Evolutionary conservation across 2,797 vertebrate species (phyloP).

Genomic region (Anomalospiza imberbis): DNA sequence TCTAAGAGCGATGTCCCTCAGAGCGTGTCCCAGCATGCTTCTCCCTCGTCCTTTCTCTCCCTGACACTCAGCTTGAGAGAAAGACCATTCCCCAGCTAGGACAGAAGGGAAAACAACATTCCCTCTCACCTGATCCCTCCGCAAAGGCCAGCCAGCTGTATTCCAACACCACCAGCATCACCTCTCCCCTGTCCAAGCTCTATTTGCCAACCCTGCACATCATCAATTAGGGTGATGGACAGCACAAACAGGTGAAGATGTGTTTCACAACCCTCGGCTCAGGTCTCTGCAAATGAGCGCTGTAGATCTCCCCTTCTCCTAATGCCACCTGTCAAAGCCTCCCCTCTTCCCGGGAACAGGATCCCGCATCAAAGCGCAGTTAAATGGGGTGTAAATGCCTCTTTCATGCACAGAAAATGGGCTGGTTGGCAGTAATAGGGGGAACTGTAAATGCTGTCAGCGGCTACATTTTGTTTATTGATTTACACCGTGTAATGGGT

Average conservation of each 20-base stretch:
- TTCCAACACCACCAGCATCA: neutral
- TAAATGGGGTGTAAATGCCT: conserved; percentile 49
- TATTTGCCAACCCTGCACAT: neutral
- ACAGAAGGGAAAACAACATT: neutral
- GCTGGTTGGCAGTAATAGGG: neutral
- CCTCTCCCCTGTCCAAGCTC: neutral
- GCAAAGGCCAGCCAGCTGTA: neutral
- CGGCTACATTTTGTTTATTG: conserved; percentile 22
- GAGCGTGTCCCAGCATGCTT: neutral
- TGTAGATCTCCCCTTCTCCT: conserved; percentile 48
- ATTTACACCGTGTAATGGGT: conserved; percentile 34
- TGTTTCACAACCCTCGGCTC: conserved; percentile 11
- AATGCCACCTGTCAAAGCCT: conserved; percentile 53
- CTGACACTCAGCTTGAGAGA: neutral
- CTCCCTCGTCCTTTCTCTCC: neutral
- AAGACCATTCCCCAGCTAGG: neutral
- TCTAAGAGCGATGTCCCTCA: neutral
- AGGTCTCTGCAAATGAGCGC: conserved; percentile 18
- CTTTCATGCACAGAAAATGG: conserved; percentile 24
- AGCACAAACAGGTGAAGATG: neutral
- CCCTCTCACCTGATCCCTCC: neutral
- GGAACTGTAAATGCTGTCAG: conserved; percentile 15
- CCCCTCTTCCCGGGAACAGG: neutral
- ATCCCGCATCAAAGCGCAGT: conserved; percentile 51
- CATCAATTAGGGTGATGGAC: conserved; percentile 8